Evolutionary conservation across 2,113 vertebrate species (phyloP).

Genomic region (Prolemur simus): DNA sequence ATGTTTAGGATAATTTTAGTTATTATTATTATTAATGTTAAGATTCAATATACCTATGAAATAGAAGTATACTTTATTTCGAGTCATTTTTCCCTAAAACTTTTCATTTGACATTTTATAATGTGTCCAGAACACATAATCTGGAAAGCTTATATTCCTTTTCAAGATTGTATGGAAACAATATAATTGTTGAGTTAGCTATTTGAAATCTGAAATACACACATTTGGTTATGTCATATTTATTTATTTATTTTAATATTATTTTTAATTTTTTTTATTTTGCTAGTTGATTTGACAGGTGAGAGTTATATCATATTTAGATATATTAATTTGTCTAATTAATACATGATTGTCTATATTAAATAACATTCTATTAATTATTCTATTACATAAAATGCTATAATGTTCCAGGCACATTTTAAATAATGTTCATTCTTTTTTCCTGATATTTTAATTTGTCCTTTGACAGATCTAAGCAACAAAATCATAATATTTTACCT

Average conservation of each 20-base stretch:
- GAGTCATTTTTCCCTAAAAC: neutral
- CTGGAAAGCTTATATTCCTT: neutral
- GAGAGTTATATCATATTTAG: neutral
- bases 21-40: neutral
- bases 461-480: neutral
- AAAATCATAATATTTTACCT: constrained; percentile 16
- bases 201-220: neutral
- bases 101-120: neutral
- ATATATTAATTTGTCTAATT: neutral
- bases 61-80: neutral
- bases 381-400: neutral
- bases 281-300: too few relatives aligned
- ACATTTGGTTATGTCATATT: neutral
- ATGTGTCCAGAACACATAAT: too few relatives aligned
- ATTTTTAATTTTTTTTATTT: too few relatives aligned
- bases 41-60: neutral
- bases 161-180: neutral
- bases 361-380: neutral
- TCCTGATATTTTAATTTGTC: neutral
- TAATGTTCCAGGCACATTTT: neutral
- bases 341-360: neutral
- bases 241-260: neutral
- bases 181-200: neutral
- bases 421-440: neutral
- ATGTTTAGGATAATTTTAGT: neutral